Conservation (phyloP, 2,113 vertebrate genomes). For the Otocyon megalotis region DNA sequence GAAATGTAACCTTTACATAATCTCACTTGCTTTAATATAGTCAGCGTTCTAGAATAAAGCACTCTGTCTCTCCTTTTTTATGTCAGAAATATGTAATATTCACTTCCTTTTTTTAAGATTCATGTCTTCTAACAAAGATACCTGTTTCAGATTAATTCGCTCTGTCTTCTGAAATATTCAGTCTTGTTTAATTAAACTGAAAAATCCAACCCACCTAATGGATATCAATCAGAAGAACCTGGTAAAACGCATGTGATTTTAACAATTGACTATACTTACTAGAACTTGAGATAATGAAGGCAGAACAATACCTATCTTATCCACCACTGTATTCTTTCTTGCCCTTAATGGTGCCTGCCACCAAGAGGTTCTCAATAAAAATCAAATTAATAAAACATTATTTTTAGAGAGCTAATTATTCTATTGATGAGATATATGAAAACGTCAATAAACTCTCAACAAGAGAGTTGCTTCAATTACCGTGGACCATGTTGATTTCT, state of each 20-base stretch:
- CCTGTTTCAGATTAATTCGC: conserved; percentile 19
- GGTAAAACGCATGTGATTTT: neutral
- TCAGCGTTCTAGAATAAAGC: neutral
- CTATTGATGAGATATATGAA: neutral
- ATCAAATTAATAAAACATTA: conserved; percentile 2
- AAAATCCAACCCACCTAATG: conserved; percentile 10
- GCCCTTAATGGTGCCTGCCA: neutral
- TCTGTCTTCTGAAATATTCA: conserved; percentile 29
- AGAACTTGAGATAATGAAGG: neutral
- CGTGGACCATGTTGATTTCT: neutral
- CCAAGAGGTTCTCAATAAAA: neutral
- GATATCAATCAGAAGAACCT: conserved; percentile 20
- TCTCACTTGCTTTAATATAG: neutral
- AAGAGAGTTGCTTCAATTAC: neutral
- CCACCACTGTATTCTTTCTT: neutral
- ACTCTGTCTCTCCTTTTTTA: neutral
- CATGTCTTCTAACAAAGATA: conserved; percentile 41
- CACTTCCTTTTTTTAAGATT: conserved; percentile 40
- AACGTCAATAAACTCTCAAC: neutral
- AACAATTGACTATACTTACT: neutral
- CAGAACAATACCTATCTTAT: neutral
- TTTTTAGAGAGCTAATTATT: conserved; percentile 3
- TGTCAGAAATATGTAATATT: conserved; percentile 36
- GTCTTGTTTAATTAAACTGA: conserved; percentile 8
- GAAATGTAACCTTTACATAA: neutral